Percentiles rank a stretch among this genome's conserved stretches.
These are phyloP conservation scores for Spheniscus humboldti DNA, from an alignment of 2,797 vertebrate genomes.

Conservation along the genomic window DNA sequence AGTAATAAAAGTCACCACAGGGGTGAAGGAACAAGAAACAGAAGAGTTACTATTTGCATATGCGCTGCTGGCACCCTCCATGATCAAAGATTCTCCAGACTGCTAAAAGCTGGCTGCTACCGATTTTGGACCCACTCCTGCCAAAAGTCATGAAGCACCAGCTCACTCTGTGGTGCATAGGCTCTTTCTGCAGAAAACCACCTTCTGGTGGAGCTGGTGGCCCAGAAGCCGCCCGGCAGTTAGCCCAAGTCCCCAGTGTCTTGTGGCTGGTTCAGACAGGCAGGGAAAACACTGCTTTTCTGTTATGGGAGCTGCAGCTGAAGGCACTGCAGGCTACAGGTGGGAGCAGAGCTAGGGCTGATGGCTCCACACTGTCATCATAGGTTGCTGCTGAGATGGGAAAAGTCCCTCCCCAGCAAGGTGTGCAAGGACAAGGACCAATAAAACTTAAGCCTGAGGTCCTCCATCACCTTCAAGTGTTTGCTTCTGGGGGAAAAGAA, in stretches of 20 bases:
- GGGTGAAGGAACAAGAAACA: constrained; percentile 70
- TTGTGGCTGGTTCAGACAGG: neutral
- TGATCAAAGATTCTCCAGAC: neutral
- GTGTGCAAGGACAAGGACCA: neutral
- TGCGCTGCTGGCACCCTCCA: constrained; percentile 24
- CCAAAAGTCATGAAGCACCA: neutral
- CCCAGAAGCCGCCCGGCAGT: neutral
- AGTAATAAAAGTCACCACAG: constrained; percentile 93
- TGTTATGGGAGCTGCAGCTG: neutral
- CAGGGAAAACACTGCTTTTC: neutral
- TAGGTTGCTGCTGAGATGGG: neutral
- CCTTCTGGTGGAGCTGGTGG: neutral
- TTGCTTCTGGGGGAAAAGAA: neutral
- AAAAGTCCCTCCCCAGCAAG: neutral
- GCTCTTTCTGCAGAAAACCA: neutral
- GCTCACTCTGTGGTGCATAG: neutral
- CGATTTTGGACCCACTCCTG: neutral
- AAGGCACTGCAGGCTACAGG: neutral
- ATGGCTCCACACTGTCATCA: neutral
- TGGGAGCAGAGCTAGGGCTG: neutral
- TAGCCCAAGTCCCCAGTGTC: neutral
- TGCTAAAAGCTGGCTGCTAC: neutral
- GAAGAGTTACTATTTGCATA: constrained; percentile 75
- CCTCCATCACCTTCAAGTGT: neutral
- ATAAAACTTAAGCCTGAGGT: neutral